phyloP scores from a whole-genome alignment of 1,140 invertebrate genomes.

The Ericerus pela region DNA sequence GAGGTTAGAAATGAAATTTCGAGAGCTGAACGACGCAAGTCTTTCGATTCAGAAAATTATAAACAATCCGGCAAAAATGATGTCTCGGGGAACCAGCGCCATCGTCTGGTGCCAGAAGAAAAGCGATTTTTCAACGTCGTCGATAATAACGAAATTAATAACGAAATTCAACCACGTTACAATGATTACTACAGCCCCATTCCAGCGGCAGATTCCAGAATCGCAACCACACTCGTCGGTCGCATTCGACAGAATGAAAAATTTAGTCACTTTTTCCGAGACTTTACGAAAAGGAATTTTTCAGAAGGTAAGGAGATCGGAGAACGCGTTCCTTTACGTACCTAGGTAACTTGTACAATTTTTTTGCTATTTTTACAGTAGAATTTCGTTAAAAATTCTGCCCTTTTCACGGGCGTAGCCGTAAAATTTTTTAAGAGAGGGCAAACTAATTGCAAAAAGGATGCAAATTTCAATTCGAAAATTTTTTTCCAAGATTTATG shows the following conservation, averaged over 20 bases:
- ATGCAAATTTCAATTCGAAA: too few species aligned
- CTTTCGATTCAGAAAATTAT: not conserved
- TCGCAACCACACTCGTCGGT: too few species aligned
- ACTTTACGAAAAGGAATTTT: not conserved
- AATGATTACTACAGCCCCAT: not conserved
- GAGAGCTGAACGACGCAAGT: not conserved
- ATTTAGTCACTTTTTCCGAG: not conserved
- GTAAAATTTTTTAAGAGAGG: too few species aligned
- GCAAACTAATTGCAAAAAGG: too few species aligned
- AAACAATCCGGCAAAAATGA: not conserved
- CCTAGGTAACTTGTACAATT: too few species aligned
- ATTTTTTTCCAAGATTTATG: too few species aligned
- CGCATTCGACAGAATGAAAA: conserved; percentile 1
- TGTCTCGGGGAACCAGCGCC: not conserved
- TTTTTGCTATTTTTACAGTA: too few species aligned
- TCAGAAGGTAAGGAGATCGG: not conserved
- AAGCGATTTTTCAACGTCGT: not conserved
- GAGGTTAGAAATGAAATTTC: not conserved
- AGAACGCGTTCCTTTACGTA: not conserved
- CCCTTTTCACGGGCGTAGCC: too few species aligned
- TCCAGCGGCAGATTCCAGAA: not conserved
- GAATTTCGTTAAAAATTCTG: too few species aligned
- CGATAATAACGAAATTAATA: not conserved
- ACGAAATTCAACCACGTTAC: not conserved
- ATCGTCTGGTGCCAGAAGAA: not conserved